Base-by-base conservation (phyloP, 2,888 invertebrate species). In the Spilarctia lutea region DNA sequence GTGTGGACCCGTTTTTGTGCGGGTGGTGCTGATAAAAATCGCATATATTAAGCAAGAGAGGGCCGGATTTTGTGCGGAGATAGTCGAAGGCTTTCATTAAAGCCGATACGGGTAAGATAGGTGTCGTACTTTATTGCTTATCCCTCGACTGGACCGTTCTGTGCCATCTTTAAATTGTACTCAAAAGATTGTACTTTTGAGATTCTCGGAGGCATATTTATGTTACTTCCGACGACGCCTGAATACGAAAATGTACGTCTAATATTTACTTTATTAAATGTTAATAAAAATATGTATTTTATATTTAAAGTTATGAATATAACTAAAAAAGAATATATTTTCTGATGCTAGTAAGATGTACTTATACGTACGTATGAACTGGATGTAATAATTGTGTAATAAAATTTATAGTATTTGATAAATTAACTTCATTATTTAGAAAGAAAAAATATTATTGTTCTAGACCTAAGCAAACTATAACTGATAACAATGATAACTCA, bases 71-170 rank as follows among this genome's bases (percentile, higher is more conserved):
- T 80, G 90, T 82, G 85, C 81, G 81, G 78, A 89, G 92, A 92
- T 92, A 92, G 87, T 85, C 89, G 87, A 85, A 87, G 91, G 91
- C 90, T 93, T 93, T 93, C 93, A 92, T 93, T 94, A 93, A 91
- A 89, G 87, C 88, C 89, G 93, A 93, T 93, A 92, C 89, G 87
- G 82, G 83, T 79, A 85, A 91, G 91, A 92, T 92, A 92, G 87
- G 90, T 90, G 90, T 82, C 87, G 91, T 92, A 91, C 89, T 93
- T 94, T 93, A 94, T 91, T 86, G 89, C 91, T 88, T 88, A 90
- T 88, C 89, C 87, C 79, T 81, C 79, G 77, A 81, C 85, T 82
- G 83, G 86, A 79, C 84, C 81, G 73, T 81, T 86, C 86, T 79
- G 82, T 82, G 79, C 78, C 81, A 87, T 86, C 90, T 89, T 88